These are phyloP conservation scores for Philonicus albiceps DNA, from an alignment of 2,888 invertebrate species.

Conservation along the genomic window DNA sequence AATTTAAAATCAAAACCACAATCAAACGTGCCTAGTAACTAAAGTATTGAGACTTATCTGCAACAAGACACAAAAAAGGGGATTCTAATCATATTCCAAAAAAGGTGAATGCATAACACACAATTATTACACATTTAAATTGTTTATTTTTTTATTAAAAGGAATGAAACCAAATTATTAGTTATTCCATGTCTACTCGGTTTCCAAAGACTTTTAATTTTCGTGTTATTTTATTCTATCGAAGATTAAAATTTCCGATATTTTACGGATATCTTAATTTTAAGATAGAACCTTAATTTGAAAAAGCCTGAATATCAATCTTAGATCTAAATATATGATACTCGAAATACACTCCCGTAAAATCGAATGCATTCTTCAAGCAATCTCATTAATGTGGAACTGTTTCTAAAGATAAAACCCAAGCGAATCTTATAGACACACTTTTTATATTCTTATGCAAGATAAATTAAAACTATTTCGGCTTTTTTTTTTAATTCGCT, in stretches of 20 bases:
- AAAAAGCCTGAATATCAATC: not conserved
- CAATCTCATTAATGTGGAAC: not conserved
- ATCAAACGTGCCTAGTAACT: no score
- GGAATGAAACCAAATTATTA: no score
- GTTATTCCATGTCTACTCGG: not conserved
- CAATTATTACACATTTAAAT: not conserved
- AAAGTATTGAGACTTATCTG: no score
- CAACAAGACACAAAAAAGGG: not conserved
- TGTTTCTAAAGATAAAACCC: not conserved
- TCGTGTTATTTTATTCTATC: not conserved
- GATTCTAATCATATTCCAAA: not conserved
- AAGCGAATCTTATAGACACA: not conserved
- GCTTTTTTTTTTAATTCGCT: not conserved
- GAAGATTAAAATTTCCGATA: not conserved
- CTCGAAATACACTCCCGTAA: not conserved
- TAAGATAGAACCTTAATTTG: not conserved
- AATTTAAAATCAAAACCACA: no score
- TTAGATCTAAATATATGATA: not conserved
- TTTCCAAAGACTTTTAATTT: not conserved
- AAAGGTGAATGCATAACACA: not conserved
- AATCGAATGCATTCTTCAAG: not conserved
- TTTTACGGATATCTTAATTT: not conserved
- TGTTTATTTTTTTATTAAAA: no score
- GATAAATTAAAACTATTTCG: not conserved
- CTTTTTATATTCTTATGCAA: not conserved